These are phyloP conservation scores for Lypha dubia DNA, from an alignment of 2,888 invertebrate genomes.

Conservation along the genomic window DNA sequence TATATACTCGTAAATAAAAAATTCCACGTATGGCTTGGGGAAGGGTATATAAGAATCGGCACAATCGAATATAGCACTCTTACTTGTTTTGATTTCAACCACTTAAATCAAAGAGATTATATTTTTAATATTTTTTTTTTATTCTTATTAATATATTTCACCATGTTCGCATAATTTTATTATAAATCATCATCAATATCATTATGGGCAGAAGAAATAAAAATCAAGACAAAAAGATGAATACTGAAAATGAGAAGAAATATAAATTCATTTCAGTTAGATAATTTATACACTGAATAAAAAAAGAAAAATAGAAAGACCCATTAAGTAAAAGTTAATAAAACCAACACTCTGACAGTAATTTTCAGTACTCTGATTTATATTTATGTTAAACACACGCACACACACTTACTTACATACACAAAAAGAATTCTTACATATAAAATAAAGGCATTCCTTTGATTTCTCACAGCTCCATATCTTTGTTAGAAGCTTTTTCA, in stretches of 20 bases:
- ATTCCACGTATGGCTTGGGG: background rate
- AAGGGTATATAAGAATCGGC: too few relatives aligned
- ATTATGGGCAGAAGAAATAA: background rate
- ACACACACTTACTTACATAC: background rate
- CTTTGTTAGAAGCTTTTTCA: constrained; percentile 17
- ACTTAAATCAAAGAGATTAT: constrained; percentile 11
- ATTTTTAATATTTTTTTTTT: background rate
- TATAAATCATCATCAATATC: constrained; percentile 59
- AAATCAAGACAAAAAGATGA: background rate
- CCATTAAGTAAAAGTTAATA: constrained; percentile 65
- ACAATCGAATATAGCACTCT: too few relatives aligned
- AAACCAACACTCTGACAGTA: constrained; percentile 50
- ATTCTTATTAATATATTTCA: constrained; percentile 1
- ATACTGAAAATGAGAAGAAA: constrained; percentile 1
- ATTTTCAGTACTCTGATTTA: constrained; percentile 55
- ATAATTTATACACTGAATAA: background rate
- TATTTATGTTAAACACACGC: constrained; percentile 39
- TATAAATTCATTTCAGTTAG: constrained; percentile 8
- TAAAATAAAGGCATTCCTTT: constrained; percentile 2
- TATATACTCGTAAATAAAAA: too few relatives aligned
- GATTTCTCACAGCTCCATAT: background rate
- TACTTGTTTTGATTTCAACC: background rate
- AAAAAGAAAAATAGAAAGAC: constrained; percentile 12
- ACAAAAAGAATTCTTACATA: background rate
- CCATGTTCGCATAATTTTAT: constrained; percentile 39